Base-by-base conservation (phyloP, 2,888 invertebrate species). In the Dilophus febrilis region DNA sequence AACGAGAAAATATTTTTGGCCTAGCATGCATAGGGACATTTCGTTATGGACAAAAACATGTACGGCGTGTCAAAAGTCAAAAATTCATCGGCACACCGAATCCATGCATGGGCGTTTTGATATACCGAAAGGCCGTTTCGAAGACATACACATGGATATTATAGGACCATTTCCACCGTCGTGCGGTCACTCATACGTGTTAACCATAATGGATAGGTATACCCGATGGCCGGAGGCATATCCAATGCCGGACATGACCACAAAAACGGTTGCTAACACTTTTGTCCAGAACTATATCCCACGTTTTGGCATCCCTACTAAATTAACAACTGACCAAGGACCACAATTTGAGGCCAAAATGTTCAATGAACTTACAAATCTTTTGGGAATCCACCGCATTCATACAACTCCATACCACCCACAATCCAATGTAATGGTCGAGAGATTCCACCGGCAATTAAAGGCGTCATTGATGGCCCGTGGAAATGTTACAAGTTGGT, bases 371-470 rank as follows among this genome's bases (percentile, higher is more conserved):
- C 41, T 49, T 30, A 46, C 45, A 35, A 44, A 46, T 45, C 43
- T 49, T 34, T 42, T 52, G 42, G 50, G 47, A 35, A 46, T 42
- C 31, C 48, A 51, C 42, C 50, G 49, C 42, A 44, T 44, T 4
- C 38, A 45, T 28, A 55, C 52, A 4, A 54, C 56, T 1, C 45
- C 54, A 11, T 57, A 58, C 43, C 56, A 60, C 42, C 53, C 60
- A 19, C 48, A 51, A 34, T 45, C 55, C 1, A 62, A 64, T 39
- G 61, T 58, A 2, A 49, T 60, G 38, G 50, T 64, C 4, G 59
- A 64, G 44, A 45, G 59, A 4, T 53, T 56, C 40, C 63, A 65
- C 44, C 47, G 62, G 2, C 50, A 52, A 8, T 44, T 64, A 38
- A 64, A 59, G 47, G 49, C 58, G 1, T 54, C 63, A 0, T 43